A percentile compares a stretch with the other conserved stretches of the same genome.
These are phyloP conservation scores for Phodopus roborovskii DNA, from an alignment of 2,113 vertebrate genomes.

Conservation along the genomic window DNA sequence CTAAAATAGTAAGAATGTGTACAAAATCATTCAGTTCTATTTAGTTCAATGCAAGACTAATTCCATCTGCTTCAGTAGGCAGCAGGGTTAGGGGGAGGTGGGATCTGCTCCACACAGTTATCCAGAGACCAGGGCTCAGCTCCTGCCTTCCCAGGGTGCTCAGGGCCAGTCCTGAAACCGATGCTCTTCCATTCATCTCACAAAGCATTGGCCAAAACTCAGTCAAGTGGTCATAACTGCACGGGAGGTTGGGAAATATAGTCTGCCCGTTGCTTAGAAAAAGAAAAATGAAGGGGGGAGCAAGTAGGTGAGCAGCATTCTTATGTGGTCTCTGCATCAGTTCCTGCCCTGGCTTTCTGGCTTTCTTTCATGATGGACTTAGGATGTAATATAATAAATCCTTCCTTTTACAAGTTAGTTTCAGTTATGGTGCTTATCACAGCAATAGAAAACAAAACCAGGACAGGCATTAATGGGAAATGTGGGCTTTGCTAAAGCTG, in stretches of 20 bases:
- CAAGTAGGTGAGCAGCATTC: not conserved
- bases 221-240: not conserved
- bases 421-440: not conserved
- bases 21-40: not conserved
- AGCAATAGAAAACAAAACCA: not conserved
- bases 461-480: not conserved
- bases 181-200: not conserved
- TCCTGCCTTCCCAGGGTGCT: not conserved
- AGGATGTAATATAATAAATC: not conserved
- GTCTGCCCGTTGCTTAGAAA: not conserved
- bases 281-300: too few relatives aligned
- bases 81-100: accelerated
- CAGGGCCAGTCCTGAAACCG: not conserved
- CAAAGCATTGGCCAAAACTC: not conserved
- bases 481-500: not conserved
- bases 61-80: not conserved
- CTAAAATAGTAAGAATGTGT: not conserved
- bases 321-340: not conserved
- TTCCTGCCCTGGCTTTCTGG: not conserved
- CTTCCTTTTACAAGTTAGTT: not conserved
- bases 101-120: accelerated
- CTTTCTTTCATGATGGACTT: not conserved
- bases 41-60: not conserved
- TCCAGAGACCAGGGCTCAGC: not conserved
- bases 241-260: not conserved